These are phyloP conservation scores for Mesoligia furuncula DNA, from an alignment of 2,888 invertebrate genomes.

Conservation along the genomic window DNA sequence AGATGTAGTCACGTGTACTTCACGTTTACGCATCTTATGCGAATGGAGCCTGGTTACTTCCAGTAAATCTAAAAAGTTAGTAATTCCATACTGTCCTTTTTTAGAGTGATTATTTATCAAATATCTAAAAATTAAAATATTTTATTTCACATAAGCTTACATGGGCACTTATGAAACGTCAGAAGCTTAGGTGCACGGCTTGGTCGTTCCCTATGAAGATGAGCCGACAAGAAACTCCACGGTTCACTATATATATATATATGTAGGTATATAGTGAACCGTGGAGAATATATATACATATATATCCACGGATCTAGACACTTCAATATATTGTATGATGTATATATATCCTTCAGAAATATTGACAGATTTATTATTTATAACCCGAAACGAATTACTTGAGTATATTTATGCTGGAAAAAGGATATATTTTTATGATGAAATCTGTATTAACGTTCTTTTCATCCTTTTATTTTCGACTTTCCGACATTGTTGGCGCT, in stretches of 20 bases:
- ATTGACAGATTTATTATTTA: slow-evolving; percentile 48
- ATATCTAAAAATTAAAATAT: too few species aligned
- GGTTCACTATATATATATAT: too few species aligned
- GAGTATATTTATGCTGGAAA: slow-evolving; percentile 23
- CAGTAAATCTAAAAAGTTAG: slow-evolving; percentile 25
- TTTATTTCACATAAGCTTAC: too few species aligned
- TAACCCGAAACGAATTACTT: slow-evolving; percentile 33
- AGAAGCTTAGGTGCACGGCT: too few species aligned
- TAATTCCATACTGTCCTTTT: slow-evolving; percentile 17
- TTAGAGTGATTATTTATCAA: slow-evolving; percentile 41
- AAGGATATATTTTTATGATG: slow-evolving; percentile 15
- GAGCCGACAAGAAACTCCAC: too few species aligned
- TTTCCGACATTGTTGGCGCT: slow-evolving; percentile 6
- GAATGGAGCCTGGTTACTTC: background rate
- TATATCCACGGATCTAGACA: too few species aligned
- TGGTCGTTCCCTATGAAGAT: too few species aligned
- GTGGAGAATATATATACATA: too few species aligned
- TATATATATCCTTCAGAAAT: slow-evolving; percentile 31
- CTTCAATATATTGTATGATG: slow-evolving; percentile 31
- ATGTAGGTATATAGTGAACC: too few species aligned
- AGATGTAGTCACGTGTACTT: background rate
- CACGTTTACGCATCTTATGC: background rate
- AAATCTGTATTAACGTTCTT: slow-evolving; percentile 19
- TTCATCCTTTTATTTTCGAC: slow-evolving; percentile 18
- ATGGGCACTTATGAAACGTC: too few species aligned